Base-by-base conservation (phyloP, 2,113 vertebrate species). In the Pluvianellus socialis region DNA sequence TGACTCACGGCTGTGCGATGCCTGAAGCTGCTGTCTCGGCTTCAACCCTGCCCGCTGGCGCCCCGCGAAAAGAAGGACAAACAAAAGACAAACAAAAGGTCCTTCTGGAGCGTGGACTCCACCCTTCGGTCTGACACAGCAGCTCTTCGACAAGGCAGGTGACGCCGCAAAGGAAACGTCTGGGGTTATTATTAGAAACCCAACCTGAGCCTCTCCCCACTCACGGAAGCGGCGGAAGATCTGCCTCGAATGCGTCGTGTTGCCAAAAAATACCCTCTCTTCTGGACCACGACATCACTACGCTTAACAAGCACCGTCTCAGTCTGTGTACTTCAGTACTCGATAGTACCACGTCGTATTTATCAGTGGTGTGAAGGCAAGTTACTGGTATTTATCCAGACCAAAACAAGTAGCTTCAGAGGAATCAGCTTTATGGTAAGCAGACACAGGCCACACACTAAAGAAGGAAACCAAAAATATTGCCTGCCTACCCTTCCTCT, bases 291-390 rank as follows among this genome's bases (percentile, higher is more conserved):
- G 58, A 2, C 12, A 35, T 14, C 58, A 28, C 3, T 2, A 2
- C 6, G 27, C 56, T 86, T 33, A 56, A 55, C 44, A 70, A 20
- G 35, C 32, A 73, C 9, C 44, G 62, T 4, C 55, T 44, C 68
- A 10, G 28, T 4, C 62, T 68, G 58, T 1, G 1, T 16, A 26
- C 28, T 32, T 8, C 58, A 1, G 1, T 14, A 26, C 28, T 32
- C 8, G 15, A 9, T 20, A 75, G n/a, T 10, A 52, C 3, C 49
- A 30, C n/a, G 55, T 65, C 53, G 4, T 2, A 33, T 47, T n/a
- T 32, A 33, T 2, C 28, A 27, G 23, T 12, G n/a, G 26, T 32
- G 40, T 6, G 4, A 59, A 67, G 24, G 71, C 10, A 68, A 56
- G 7, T 49, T 10, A n/a, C 65, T 79, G 79, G 23, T 42, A 49